A percentile compares a stretch with the other conserved stretches of the same genome.
These are phyloP conservation scores for Sebastes baramenuke DNA, from an alignment of 2,797 vertebrate genomes.

Conservation along the genomic window DNA sequence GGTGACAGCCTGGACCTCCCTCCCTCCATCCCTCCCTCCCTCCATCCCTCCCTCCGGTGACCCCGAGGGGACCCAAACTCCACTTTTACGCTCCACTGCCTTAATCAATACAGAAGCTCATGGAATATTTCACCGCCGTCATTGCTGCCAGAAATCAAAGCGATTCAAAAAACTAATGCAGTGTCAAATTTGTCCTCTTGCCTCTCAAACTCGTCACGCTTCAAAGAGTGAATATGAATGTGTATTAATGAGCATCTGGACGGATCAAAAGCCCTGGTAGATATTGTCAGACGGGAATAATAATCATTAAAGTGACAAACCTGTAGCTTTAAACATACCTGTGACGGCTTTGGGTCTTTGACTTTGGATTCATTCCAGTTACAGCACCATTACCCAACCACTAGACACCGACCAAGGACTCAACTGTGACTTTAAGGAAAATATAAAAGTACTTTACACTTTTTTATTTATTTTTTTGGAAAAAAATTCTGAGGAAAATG, in stretches of 20 bases:
- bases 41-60: neutral
- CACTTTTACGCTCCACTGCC: neutral
- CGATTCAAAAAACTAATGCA: neutral
- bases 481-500: too few relatives aligned
- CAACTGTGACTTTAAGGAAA: neutral
- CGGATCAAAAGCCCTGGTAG: neutral
- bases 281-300: neutral
- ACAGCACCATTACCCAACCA: neutral
- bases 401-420: neutral
- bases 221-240: neutral
- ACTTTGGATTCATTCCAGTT: neutral
- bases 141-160: neutral
- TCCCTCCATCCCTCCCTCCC: neutral
- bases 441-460: neutral
- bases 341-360: neutral
- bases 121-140: neutral
- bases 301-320: neutral
- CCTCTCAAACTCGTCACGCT: neutral
- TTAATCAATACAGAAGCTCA: neutral
- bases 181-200: neutral
- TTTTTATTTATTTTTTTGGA: too few relatives aligned
- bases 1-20: neutral
- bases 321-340: neutral
- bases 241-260: conserved; percentile 13
- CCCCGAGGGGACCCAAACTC: neutral